These are phyloP conservation scores for Phengaris arion DNA, from an alignment of 2,888 invertebrate species.

Conservation along the genomic window DNA sequence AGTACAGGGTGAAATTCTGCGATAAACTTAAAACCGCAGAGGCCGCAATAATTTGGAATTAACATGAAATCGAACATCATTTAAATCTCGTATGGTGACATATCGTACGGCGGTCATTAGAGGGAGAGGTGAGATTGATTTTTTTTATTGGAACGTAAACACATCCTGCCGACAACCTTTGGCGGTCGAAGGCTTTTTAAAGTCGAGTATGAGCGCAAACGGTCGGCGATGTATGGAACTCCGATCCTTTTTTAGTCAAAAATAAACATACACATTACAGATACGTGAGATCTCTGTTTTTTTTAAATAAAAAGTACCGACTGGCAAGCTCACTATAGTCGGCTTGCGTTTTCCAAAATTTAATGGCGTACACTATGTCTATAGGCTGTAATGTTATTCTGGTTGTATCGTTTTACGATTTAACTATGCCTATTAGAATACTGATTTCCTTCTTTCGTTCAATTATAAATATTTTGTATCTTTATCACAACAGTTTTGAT, in stretches of 20 bases:
- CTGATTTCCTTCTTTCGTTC: no score
- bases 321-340: background rate
- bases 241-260: constrained; percentile 29
- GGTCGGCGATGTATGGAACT: constrained; percentile 27
- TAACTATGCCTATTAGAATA: no score
- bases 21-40: constrained; percentile 12
- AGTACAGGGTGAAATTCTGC: background rate
- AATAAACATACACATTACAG: constrained; percentile 29
- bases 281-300: constrained; percentile 24
- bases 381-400: background rate
- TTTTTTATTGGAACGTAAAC: constrained; percentile 39
- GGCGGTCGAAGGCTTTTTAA: constrained; percentile 36
- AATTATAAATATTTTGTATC: no score
- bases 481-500: no score
- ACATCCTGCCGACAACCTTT: constrained; percentile 39
- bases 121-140: constrained; percentile 34
- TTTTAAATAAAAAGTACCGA: constrained; percentile 10
- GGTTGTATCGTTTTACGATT: no score
- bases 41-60: constrained; percentile 19
- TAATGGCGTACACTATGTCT: background rate
- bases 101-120: constrained; percentile 33
- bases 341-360: background rate
- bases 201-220: constrained; percentile 29
- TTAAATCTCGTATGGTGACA: constrained; percentile 27
- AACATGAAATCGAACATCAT: constrained; percentile 27